Percentiles rank a stretch among this genome's conserved stretches.
phyloP scores from a whole-genome alignment of 2,113 vertebrate genomes.

The Clinocottus analis region DNA sequence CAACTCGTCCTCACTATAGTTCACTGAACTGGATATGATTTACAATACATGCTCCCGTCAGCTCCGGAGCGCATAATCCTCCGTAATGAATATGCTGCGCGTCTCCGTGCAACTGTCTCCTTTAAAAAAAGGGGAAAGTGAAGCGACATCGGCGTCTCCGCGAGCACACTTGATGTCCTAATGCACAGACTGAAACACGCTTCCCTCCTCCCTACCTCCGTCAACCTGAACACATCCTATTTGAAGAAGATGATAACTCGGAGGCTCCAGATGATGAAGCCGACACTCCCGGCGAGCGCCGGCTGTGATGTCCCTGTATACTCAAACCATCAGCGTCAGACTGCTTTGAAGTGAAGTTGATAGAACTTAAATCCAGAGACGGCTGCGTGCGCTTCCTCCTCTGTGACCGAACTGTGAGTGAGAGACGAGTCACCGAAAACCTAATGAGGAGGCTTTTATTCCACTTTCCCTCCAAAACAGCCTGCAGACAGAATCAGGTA shows the following conservation, averaged over 20 bases:
- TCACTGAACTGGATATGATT: not conserved
- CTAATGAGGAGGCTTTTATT: conserved; percentile 51
- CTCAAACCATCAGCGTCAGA: conserved; percentile 53
- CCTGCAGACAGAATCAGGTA: conserved; percentile 24
- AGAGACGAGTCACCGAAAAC: conserved; percentile 10
- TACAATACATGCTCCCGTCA: not conserved
- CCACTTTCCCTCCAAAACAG: conserved; percentile 27
- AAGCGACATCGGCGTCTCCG: conserved; percentile 9
- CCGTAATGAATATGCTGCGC: not conserved
- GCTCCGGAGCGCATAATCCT: conserved; percentile 1
- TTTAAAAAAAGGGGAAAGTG: conserved; percentile 22
- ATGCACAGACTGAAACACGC: conserved; percentile 35
- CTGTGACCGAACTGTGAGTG: conserved; percentile 35
- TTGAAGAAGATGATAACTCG: conserved; percentile 67
- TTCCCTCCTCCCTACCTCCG: conserved; percentile 45
- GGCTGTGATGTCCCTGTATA: conserved; percentile 55
- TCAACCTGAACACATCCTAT: conserved; percentile 56
- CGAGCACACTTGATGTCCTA: conserved; percentile 27
- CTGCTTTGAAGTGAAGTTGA: conserved; percentile 68
- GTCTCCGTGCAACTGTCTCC: not conserved
- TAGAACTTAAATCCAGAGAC: conserved; percentile 60
- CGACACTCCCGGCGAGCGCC: conserved; percentile 58
- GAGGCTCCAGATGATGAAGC: conserved; percentile 62
- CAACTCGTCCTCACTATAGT: not conserved
- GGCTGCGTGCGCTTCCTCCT: conserved; percentile 36